A percentile compares a stretch with the other conserved stretches of the same genome.
Conservation (phyloP, 2,113 vertebrate genomes). For the Actenoides lindsayi region DNA sequence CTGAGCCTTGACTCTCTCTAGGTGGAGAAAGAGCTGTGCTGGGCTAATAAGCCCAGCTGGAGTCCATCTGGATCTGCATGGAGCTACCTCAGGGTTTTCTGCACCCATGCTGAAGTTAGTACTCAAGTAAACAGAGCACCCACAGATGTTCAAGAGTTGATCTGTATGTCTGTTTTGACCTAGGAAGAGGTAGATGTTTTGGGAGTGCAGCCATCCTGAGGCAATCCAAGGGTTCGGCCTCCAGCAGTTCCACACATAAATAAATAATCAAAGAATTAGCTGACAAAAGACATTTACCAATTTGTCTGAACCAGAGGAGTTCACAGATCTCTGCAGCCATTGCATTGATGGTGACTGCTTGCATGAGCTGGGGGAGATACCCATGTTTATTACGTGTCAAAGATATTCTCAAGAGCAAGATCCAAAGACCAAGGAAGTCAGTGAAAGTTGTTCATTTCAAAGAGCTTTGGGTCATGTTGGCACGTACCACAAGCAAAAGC, state of each 20-base stretch:
- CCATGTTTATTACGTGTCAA: background rate
- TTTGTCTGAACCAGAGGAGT: background rate
- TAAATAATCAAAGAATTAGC: background rate
- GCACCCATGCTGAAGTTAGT: background rate
- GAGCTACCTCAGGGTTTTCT: background rate
- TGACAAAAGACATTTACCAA: background rate
- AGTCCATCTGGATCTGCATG: background rate
- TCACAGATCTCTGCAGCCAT: background rate
- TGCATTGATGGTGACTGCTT: background rate
- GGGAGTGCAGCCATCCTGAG: rapidly evolving
- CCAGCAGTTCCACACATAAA: background rate
- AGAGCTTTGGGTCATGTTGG: background rate
- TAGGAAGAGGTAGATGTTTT: background rate
- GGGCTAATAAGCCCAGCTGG: background rate
- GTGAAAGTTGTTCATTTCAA: background rate
- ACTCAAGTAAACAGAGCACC: background rate
- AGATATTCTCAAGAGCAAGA: background rate
- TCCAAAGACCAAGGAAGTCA: background rate
- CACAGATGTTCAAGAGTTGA: background rate
- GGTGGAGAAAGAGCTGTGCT: background rate
- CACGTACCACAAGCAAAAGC: background rate
- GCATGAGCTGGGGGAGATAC: background rate
- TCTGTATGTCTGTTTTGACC: background rate
- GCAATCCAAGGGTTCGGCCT: background rate
- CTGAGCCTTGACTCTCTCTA: background rate